Evolutionary conservation across 1,140 invertebrate species (phyloP), one percentile per base, ranked within the genome.

Genomic region (Bombus superbus): DNA sequence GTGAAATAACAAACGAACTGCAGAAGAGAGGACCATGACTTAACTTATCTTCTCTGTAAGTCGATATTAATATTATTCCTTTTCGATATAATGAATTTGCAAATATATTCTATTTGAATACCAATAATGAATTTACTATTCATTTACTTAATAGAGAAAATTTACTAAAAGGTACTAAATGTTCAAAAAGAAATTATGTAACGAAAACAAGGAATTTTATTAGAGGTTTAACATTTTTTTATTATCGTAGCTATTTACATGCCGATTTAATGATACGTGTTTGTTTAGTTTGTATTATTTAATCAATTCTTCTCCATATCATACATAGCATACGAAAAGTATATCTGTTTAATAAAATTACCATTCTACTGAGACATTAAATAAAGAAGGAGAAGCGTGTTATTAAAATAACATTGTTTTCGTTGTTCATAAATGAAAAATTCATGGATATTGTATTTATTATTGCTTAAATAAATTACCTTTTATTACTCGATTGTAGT

Each of bases 161-260:
- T 35, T 38, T 32, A 32, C 32, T 32, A 32, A 32, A 32, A 32
- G 32, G 5, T 53, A 22, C 47, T 71, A 1, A 6, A 13, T 13
- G 6, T 15, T n/a, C 38, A 18, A 15, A 72, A 25, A 1, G n/a
- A 72, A 40, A n/a, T 11, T 42, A 15, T 44, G 4, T 28, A 38
- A 72, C 44, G 11, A 44, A 42, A 72, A 42, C 28, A 18, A 72
- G 18, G 6, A 3, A 72, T 72, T 1, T 15, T 8, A 18, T 22
- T 44, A 72, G 32, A 72, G 5, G 13, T 44, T 72, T 72, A 72
- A 72, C 35, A 44, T 72, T 44, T 44, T 6, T 72, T 72, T 72
- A 72, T 72, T 72, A 72, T 72, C 13, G 28, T 42, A 44, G 40
- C 69, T 72, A 72, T 72, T 42, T 72, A 72, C 40, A 72, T 72